Evolutionary conservation across 2,113 vertebrate genomes (phyloP), one percentile per base, ranked within the genome.

Genomic region (Syrmaticus mikado): DNA sequence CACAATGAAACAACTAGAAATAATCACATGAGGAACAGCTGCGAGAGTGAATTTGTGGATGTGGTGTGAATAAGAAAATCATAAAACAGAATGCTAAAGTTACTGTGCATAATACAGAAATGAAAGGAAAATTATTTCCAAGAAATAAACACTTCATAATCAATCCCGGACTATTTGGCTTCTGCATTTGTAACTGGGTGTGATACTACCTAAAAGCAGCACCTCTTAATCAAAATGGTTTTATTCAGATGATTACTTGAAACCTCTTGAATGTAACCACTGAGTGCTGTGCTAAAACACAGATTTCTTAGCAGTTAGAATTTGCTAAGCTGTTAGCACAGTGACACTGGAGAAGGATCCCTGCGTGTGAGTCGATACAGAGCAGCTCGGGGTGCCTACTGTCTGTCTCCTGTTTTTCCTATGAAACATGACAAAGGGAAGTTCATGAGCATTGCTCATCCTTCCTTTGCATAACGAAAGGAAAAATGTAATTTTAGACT

Each of bases 1-100:
- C 90, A 93, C 94, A 94, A 85, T 93, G 87, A 64, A 88, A 93
- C 65, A 89, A 67, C 84, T 93, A 94, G 94, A 87, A 96, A 94
- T 87, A 92, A 95, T 95, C 96, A 96, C 92, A 73, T 96, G 94
- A 94, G 94, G 87, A 95, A 85, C 95, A 94, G 95, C 94, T 96
- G 92, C 94, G 87, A 77, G 87, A 95, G 34, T 76, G 78, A 58
- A 48, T 95, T 89, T 91, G 70, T 93, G 76, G 80, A 96, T 93
- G 82, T 85, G 34, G 45, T 80, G 82, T 67, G 92, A 93, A 91
- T 93, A 85, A 77, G 85, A 84, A 94, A 92, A 82, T 67, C 2
- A 3, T 92, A 71, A 89, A 89, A 41, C 30, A 14, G 78, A 92
- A 87, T 46, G 34, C 67, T 89, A 61, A 36, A 85, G 82, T 58